A percentile compares a stretch with the other conserved stretches of the same genome.
Conservation (phyloP, 2,113 vertebrate genomes). For the Alosa alosa region DNA sequence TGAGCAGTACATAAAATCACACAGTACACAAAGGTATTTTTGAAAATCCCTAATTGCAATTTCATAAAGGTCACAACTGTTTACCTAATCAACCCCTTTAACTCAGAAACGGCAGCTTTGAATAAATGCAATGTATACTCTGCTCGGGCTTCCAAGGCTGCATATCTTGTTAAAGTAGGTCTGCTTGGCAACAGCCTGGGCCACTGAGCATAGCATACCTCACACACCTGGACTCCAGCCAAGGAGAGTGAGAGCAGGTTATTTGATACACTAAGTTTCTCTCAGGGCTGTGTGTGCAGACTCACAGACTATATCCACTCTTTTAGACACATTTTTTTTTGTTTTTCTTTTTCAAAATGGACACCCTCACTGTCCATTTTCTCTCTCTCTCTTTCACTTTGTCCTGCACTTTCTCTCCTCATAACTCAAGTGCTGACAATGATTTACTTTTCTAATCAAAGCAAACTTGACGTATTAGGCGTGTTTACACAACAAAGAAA, state of each 20-base stretch:
- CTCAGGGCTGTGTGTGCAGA: background rate
- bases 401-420: background rate
- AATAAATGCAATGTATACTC: constrained; percentile 22
- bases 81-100: background rate
- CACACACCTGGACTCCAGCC: constrained; percentile 44
- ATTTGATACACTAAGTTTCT: background rate
- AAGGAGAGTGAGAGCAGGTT: constrained; percentile 27
- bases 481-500: constrained; percentile 13
- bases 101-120: background rate
- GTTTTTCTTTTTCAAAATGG: background rate
- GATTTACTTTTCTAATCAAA: constrained; percentile 10
- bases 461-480: constrained; percentile 9
- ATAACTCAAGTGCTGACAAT: background rate
- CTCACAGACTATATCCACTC: background rate
- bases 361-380: background rate
- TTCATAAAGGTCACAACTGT: background rate
- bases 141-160: constrained; percentile 31
- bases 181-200: constrained; percentile 53
- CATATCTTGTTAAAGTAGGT: constrained; percentile 56
- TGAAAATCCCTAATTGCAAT: background rate
- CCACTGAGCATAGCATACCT: constrained; percentile 42
- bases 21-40: background rate
- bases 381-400: background rate
- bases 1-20: background rate
- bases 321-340: background rate